Base-by-base conservation (phyloP, 92 coral and sea anemone species). In the Scolanthus callimorphus region DNA sequence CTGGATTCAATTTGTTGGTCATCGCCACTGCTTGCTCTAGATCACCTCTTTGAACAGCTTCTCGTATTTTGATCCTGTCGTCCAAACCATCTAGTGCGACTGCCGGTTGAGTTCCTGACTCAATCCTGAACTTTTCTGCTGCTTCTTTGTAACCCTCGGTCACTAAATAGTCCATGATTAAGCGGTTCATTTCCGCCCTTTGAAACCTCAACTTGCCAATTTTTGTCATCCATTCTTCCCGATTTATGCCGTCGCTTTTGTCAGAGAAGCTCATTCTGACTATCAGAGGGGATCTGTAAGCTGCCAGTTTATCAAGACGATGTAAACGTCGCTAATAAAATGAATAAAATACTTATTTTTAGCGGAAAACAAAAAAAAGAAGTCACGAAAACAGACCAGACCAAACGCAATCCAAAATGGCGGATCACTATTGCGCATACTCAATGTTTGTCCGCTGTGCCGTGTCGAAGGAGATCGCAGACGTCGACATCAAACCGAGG, bases 121-220 rank as follows among this genome's bases (percentile, higher is more conserved):
- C 99, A 27, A 94, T 77, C 76, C 83, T 86, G 76, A 94, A 94
- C 56, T 94, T 94, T 51, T 89, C 99, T 11, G 99, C 99, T 8
- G 99, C 99, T 55, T 94, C 97, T 74, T 94, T 94, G 61, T 90
- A 94, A 52, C 99, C 99, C 67, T 94, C 99, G 1, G 99, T 94
- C n/a, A 94, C 99, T 45, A 94, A 71, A 70, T 94, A 94, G 55
- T 94, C 99, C 99, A 94, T 94, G 1, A 94, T 86, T 27, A 94
- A 64, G 19, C 89, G 83, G 55, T 94, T 94, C 99, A 94, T 94
- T 55, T 94, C 99, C 9, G 91, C 91, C 27, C 99, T 55, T 61
- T 81, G 99, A 52, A 94, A 84, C 20, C 96, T 79, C 63, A 77
- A 69, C 60, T 82, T 88, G 39, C 84, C 63, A 22, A 94, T 49